Evolutionary conservation across 2,797 vertebrate genomes (phyloP).

Genomic region (Fratercula arctica): DNA sequence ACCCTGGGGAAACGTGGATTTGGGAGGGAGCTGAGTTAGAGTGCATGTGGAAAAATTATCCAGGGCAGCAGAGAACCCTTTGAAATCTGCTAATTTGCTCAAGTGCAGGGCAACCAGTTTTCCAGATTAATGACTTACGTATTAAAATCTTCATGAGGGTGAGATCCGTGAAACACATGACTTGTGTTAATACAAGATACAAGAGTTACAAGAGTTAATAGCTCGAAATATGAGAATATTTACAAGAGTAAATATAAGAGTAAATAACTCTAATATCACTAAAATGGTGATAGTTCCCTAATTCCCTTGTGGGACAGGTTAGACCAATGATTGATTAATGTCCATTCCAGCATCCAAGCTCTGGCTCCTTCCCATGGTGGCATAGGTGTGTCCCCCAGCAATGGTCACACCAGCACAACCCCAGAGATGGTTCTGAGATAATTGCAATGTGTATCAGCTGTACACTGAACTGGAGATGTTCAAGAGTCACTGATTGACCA

Average conservation of each 20-base stretch:
- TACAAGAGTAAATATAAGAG: too few relatives aligned
- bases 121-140: not conserved
- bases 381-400: not conserved
- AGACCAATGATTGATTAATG: not conserved
- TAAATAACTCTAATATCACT: too few relatives aligned
- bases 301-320: accelerated
- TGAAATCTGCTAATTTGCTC: not conserved
- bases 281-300: not conserved
- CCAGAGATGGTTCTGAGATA: not conserved
- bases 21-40: not conserved
- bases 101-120: not conserved
- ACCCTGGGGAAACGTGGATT: accelerated
- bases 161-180: not conserved
- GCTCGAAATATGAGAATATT: not conserved
- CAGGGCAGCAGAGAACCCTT: not conserved
- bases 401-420: not conserved
- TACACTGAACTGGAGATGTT: not conserved
- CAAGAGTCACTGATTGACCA: not conserved
- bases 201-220: not conserved
- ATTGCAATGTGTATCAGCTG: not conserved
- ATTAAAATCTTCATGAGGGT: not conserved
- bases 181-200: not conserved
- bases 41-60: not conserved
- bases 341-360: not conserved
- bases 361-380: not conserved